Base-by-base conservation (phyloP, 2,113 vertebrate species). In the Atractosteus spatula region DNA sequence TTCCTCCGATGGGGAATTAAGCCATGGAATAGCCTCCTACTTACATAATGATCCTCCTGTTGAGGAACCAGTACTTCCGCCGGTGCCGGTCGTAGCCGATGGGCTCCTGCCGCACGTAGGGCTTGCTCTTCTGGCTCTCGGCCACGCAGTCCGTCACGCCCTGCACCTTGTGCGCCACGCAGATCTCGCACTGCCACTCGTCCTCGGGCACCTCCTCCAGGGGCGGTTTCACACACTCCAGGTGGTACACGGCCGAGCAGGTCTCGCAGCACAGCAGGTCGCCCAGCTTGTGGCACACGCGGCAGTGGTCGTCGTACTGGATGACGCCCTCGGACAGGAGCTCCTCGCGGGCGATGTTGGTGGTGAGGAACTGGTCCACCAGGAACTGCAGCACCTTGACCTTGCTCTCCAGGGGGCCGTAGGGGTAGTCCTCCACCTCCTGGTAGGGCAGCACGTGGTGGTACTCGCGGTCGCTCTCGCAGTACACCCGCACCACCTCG, bases 111-210 rank as follows among this genome's bases (percentile, higher is more conserved):
- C 97, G 94, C 83, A 99, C 94, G 77, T 98, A 99, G 0, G 97
- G 97, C 81, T 93, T 92, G 81, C 92, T 96, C 89, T 96, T 98
- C 92, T 99, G 97, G 63, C 93, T 94, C 90, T 99, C 96, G 61
- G 95, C 90, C 75, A 99, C 89, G 70, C 95, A 97, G 93, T 99
- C 95, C n/a, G 92, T 96, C 70, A 98, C 96, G 0, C 97, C 97
- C 1, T 96, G 92, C 83, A 99, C 96, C 84, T 96, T 94, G 75
- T 99, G 97, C 0, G 96, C 96, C 71, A 97, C 97, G 2, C 97
- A 99, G 29, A 99, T 92, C 86, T 99, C 97, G 41, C 97, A 99
- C 93, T 98, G 97, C 97, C 97, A 99, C 74, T 99, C 97, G 1
- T 99, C 97, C 87, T 99, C 97, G 0, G 97, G 97, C 11, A 99